phyloP scores from a whole-genome alignment of 2,113 vertebrate species.

The Xenopus tropicalis region DNA sequence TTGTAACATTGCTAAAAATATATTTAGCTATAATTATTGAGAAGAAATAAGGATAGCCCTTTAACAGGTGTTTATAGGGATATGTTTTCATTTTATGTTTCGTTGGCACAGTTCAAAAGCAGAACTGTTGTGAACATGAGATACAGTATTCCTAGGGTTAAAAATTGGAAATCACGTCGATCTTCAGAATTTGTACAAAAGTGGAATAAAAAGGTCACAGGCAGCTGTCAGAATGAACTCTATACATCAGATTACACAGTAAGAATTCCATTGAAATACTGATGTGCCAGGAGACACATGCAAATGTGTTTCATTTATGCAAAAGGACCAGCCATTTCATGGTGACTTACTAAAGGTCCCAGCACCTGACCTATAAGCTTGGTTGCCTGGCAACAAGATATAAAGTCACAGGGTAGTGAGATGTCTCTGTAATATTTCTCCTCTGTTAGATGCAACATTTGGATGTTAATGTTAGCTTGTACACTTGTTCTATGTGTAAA shows the following conservation, averaged over 20 bases:
- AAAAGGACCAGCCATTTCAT: slow-evolving; percentile 72
- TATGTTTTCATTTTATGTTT: too few relatives aligned
- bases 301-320: slow-evolving; percentile 69
- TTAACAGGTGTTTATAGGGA: too few relatives aligned
- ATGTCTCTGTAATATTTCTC: slow-evolving; percentile 67
- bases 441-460: slow-evolving; percentile 53
- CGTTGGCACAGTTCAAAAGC: too few relatives aligned
- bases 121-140: background rate
- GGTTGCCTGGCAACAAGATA: slow-evolving; percentile 82
- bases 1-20: too few relatives aligned
- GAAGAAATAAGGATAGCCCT: too few relatives aligned
- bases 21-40: too few relatives aligned
- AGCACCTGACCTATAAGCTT: slow-evolving; percentile 77
- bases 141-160: slow-evolving; percentile 17
- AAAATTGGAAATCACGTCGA: slow-evolving; percentile 34
- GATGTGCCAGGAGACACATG: slow-evolving; percentile 64
- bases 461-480: slow-evolving; percentile 69
- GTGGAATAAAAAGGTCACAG: slow-evolving; percentile 40
- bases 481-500: slow-evolving; percentile 50
- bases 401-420: slow-evolving; percentile 70
- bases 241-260: slow-evolving; percentile 43
- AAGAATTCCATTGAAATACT: slow-evolving; percentile 54
- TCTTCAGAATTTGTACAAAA: slow-evolving; percentile 28
- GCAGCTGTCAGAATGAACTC: slow-evolving; percentile 42
- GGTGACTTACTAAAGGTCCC: slow-evolving; percentile 73